phyloP scores from a whole-genome alignment of 2,797 vertebrate species.

The Arctocebus calabarensis region DNA sequence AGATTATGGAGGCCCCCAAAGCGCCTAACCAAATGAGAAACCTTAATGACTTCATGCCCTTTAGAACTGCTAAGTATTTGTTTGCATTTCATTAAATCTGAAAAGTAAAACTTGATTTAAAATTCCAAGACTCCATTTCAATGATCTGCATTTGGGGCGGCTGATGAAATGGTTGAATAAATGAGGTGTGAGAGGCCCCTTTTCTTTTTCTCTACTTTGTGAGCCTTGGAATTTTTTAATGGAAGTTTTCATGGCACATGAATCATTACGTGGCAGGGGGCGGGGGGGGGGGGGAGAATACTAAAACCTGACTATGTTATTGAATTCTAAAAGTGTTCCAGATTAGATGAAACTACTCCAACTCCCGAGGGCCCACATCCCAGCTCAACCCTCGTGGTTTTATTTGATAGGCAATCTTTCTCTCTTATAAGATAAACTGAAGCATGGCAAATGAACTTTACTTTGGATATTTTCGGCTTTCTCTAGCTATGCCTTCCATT shows the following conservation, averaged over 20 bases:
- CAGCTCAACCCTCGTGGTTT: not conserved
- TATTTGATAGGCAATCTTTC: conserved; percentile 31
- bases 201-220: conserved; percentile 75
- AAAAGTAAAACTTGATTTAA: conserved; percentile 78
- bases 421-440: not conserved
- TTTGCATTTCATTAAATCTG: conserved; percentile 80
- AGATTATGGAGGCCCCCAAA: conserved; percentile 75
- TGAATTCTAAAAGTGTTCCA: conserved; percentile 72
- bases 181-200: conserved; percentile 74
- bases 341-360: conserved; percentile 44
- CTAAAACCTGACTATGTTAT: conserved; percentile 76
- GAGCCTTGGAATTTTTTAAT: conserved; percentile 83
- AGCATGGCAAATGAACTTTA: conserved; percentile 22
- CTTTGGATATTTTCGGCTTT: not conserved
- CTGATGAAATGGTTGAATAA: conserved; percentile 77
- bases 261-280: conserved; percentile 66
- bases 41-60: conserved; percentile 78
- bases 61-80: conserved; percentile 79
- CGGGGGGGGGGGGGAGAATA: not conserved
- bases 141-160: conserved; percentile 67
- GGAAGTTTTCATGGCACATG: conserved; percentile 81
- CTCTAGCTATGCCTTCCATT: not conserved
- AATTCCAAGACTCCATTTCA: conserved; percentile 78
- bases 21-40: conserved; percentile 76
- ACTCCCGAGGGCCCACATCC: not conserved